Percentiles rank a stretch among this genome's conserved stretches.
phyloP scores from a whole-genome alignment of 2,113 vertebrate species.

The Aptenodytes patagonicus region DNA sequence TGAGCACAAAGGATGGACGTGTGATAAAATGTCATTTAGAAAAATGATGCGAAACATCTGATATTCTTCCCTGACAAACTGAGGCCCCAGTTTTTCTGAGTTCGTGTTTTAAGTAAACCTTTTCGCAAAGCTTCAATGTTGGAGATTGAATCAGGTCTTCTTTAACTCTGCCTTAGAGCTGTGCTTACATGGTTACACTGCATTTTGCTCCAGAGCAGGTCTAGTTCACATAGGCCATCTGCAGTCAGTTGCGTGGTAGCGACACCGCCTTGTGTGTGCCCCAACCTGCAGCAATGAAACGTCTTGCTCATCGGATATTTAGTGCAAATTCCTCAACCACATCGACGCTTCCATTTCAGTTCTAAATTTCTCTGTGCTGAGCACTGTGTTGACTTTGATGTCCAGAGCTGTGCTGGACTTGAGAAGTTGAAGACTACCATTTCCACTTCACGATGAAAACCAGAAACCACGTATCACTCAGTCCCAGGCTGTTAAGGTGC shows the following conservation, averaged over 20 bases:
- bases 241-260: fast-evolving
- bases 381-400: background rate
- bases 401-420: background rate
- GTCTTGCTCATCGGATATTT: background rate
- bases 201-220: background rate
- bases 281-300: background rate
- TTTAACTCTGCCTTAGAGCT: background rate
- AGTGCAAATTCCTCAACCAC: background rate
- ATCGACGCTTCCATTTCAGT: background rate
- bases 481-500: background rate
- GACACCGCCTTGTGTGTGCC: background rate
- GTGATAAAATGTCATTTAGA: background rate
- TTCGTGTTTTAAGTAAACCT: background rate
- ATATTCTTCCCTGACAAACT: background rate
- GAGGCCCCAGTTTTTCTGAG: background rate
- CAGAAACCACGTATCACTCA: background rate
- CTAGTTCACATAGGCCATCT: fast-evolving
- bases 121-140: fast-evolving
- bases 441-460: background rate
- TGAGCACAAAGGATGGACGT: background rate
- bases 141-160: background rate
- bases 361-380: background rate
- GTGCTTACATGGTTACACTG: background rate
- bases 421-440: background rate
- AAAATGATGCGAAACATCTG: background rate